Evolutionary conservation across 2,113 vertebrate genomes (phyloP).

Genomic region (Myotis davidii): DNA sequence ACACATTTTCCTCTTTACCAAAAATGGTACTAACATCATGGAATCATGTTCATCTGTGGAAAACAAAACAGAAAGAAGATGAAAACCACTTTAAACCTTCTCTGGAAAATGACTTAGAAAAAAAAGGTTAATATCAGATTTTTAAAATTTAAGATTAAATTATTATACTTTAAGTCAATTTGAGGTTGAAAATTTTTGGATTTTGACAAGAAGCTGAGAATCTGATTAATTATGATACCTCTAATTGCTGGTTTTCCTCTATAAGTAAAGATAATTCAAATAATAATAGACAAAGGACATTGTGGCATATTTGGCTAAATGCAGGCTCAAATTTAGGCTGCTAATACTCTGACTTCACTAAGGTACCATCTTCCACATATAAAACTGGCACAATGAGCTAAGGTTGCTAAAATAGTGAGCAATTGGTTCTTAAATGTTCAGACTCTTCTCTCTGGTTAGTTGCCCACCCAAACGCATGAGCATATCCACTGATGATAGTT

Average conservation of each 20-base stretch:
- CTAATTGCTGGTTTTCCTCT: neutral
- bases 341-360: neutral
- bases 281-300: conserved; percentile 9
- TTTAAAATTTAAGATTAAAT: conserved; percentile 56
- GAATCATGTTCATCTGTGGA: conserved; percentile 56
- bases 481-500: neutral
- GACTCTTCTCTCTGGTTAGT: neutral
- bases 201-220: conserved; percentile 49
- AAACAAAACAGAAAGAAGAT: conserved; percentile 64
- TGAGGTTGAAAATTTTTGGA: conserved; percentile 15
- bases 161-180: conserved; percentile 38
- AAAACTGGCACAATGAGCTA: neutral
- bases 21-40: conserved; percentile 74
- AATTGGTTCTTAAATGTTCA: neutral
- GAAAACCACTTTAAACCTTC: conserved; percentile 58
- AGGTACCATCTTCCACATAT: neutral
- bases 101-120: conserved; percentile 53
- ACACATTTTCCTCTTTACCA: conserved; percentile 74
- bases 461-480: neutral
- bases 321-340: neutral
- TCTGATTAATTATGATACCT: neutral
- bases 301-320: conserved; percentile 9
- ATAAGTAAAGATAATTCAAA: conserved; percentile 10
- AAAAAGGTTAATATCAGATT: conserved; percentile 35
- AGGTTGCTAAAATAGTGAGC: neutral